phyloP scores from a whole-genome alignment of 2,888 invertebrate species.

The Caenorhabditis becei region DNA sequence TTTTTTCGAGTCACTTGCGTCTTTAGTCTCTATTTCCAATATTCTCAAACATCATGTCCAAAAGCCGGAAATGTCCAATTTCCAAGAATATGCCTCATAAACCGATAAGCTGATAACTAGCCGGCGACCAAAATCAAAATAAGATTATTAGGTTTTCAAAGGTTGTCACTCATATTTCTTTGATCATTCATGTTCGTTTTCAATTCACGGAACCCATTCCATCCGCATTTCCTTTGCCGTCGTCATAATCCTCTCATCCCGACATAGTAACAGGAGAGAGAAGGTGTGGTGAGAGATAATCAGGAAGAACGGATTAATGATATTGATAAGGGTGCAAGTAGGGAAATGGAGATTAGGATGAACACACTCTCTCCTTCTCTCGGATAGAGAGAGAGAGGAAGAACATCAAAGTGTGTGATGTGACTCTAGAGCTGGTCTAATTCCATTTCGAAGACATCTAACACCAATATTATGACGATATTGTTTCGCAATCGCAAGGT shows the following conservation, averaged over 20 bases:
- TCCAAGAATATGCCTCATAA: too few relatives aligned
- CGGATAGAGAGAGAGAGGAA: not conserved
- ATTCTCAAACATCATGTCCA: too few relatives aligned
- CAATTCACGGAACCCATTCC: not conserved
- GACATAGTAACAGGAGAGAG: not conserved
- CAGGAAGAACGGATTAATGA: conserved; percentile 21
- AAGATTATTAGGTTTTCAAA: too few relatives aligned
- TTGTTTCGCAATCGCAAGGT: not conserved
- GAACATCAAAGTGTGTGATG: conserved; percentile 8
- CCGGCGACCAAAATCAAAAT: too few relatives aligned
- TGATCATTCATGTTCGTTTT: not conserved
- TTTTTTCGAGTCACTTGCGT: too few relatives aligned
- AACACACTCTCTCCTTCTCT: not conserved
- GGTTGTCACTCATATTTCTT: not conserved
- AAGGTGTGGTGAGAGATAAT: too few relatives aligned
- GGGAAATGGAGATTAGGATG: conserved; percentile 28
- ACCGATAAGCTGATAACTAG: too few relatives aligned
- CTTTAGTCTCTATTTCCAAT: too few relatives aligned
- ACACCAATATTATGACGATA: not conserved
- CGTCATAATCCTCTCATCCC: not conserved
- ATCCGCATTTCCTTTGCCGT: not conserved
- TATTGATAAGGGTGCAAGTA: conserved; percentile 44
- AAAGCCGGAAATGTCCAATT: too few relatives aligned
- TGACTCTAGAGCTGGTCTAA: not conserved
- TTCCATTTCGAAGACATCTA: not conserved